These are phyloP conservation scores for Mesodorylaimus sp. DNA, from an alignment of 2,888 invertebrate species.

Conservation along the genomic window DNA sequence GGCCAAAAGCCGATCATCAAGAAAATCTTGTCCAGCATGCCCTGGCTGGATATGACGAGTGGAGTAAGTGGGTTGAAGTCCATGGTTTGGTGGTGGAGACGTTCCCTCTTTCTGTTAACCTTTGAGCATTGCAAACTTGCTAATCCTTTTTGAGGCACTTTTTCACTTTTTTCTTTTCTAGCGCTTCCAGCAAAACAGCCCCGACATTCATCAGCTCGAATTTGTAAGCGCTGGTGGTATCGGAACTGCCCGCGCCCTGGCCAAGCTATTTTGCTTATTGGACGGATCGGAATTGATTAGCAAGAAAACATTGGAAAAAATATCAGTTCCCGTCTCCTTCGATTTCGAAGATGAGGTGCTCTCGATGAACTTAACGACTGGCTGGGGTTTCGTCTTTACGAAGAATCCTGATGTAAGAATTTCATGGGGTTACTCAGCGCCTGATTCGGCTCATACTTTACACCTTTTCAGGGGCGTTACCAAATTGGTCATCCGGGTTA, in stretches of 20 bases:
- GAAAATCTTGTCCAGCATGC: too few species aligned
- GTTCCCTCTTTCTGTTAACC: too few species aligned
- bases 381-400: background rate
- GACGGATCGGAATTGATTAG: background rate
- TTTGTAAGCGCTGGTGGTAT: background rate
- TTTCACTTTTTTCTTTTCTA: background rate
- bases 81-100: too few species aligned
- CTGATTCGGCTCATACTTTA: too few species aligned
- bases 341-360: background rate
- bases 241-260: background rate
- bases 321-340: background rate
- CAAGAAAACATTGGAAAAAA: background rate
- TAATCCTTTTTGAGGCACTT: too few species aligned
- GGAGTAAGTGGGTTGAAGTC: too few species aligned
- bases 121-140: too few species aligned
- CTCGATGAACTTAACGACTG: background rate
- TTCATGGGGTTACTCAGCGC: too few species aligned
- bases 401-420: background rate
- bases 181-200: conserved; percentile 10
- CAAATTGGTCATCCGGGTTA: conserved; percentile 32
- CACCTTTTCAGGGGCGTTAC: conserved; percentile 18
- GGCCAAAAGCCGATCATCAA: too few species aligned
- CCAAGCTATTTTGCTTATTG: background rate
- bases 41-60: too few species aligned
- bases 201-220: background rate